phyloP scores from a whole-genome alignment of 2,797 vertebrate species.

The Catostomus latipinnis region DNA sequence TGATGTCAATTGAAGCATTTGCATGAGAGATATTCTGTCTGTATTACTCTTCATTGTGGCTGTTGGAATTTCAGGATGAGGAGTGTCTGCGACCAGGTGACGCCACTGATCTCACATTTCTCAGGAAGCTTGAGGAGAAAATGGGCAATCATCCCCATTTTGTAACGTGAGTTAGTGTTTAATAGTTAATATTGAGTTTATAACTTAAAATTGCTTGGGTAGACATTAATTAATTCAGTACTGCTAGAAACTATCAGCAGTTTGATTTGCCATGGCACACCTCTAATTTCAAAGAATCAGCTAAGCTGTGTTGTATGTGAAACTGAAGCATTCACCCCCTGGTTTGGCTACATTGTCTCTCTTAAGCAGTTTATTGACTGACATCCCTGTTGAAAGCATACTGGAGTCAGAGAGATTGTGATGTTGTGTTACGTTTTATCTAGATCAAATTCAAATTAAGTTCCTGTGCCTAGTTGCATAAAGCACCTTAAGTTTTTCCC shows the following conservation, averaged over 20 bases:
- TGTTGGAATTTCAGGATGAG: constrained; percentile 83
- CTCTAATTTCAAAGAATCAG: constrained; percentile 5
- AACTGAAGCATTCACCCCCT: constrained; percentile 43
- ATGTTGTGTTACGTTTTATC: constrained; percentile 62
- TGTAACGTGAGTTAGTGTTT: constrained; percentile 84
- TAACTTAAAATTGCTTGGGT: no score
- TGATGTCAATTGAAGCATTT: no score
- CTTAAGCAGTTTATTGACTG: constrained; percentile 48
- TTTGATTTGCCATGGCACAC: constrained; percentile 1
- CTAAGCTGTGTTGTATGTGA: constrained; percentile 15
- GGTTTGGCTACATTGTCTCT: constrained; percentile 22
- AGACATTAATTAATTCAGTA: constrained; percentile 1
- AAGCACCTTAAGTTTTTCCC: no score
- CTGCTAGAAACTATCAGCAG: constrained; percentile 16
- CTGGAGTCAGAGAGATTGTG: constrained; percentile 44
- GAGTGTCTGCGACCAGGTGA: constrained; percentile 94
- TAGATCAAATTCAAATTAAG: constrained; percentile 15
- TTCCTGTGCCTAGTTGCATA: background rate
- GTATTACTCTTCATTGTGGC: background rate
- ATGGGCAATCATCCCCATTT: constrained; percentile 95
- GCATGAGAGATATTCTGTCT: no score
- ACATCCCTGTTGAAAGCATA: constrained; percentile 36
- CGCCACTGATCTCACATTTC: constrained; percentile 92
- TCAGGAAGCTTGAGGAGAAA: constrained; percentile 94
- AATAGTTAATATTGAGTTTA: background rate